A percentile compares a stretch with the other conserved stretches of the same genome.
Conservation (phyloP, 2,888 invertebrate genomes). For the Anthophora plumipes region DNA sequence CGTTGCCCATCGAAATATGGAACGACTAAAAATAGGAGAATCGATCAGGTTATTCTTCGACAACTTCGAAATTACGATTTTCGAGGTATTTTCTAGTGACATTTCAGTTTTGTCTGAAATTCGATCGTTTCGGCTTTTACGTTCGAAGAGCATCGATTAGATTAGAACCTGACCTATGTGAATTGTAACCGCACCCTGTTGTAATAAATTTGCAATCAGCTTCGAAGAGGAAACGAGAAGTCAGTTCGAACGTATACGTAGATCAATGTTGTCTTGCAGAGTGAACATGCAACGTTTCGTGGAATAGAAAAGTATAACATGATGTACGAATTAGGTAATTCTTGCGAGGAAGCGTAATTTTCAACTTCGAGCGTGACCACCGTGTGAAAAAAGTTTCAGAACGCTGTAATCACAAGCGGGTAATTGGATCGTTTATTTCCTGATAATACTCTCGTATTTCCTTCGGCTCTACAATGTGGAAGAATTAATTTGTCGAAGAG, state of each 20-base stretch:
- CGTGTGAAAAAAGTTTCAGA: conserved; percentile 12
- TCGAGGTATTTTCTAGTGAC: not conserved
- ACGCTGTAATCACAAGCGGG: not conserved
- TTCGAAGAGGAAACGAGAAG: conserved; percentile 25
- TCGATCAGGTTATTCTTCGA: conserved; percentile 1
- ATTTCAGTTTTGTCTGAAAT: too few relatives aligned
- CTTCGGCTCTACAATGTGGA: not conserved
- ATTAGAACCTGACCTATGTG: too few relatives aligned
- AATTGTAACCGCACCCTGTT: too few relatives aligned
- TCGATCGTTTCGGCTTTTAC: not conserved
- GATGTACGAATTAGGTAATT: not conserved
- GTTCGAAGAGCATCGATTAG: not conserved
- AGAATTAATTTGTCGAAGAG: not conserved
- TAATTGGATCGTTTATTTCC: not conserved
- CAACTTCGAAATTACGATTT: not conserved
- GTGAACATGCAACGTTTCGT: conserved; percentile 11
- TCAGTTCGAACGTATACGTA: not conserved
- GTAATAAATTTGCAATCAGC: conserved; percentile 4
- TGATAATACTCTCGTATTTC: not conserved
- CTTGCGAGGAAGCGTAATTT: conserved; percentile 5
- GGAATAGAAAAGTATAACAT: not conserved
- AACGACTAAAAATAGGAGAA: conserved; percentile 4
- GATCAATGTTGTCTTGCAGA: not conserved
- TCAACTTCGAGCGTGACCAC: not conserved
- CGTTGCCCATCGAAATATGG: conserved; percentile 3